These are phyloP conservation scores for Orcinus orca DNA, from an alignment of 2,113 vertebrate species.

Conservation along the genomic window DNA sequence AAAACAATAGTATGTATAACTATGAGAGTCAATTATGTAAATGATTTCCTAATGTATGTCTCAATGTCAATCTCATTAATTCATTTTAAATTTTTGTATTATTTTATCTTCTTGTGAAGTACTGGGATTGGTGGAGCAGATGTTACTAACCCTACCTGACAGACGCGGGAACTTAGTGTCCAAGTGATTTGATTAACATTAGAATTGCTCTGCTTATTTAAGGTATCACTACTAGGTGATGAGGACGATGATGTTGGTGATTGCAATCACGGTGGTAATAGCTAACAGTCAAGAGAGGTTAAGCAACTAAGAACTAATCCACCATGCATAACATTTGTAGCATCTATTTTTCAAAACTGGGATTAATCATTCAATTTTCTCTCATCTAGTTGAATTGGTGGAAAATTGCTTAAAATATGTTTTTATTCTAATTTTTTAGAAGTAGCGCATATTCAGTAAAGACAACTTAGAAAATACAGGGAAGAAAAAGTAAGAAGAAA, in stretches of 20 bases:
- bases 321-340: not conserved
- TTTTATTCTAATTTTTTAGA: not conserved
- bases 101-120: not conserved
- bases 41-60: not conserved
- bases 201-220: not conserved
- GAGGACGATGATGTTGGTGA: not conserved
- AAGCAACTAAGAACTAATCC: conserved; percentile 3
- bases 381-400: not conserved
- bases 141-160: not conserved
- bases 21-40: not conserved
- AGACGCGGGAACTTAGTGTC: not conserved
- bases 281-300: not conserved
- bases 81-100: not conserved
- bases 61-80: not conserved
- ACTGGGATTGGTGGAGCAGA: not conserved
- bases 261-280: not conserved
- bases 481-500: not conserved
- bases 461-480: not conserved
- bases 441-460: not conserved
- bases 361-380: not conserved
- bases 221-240: not conserved
- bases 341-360: not conserved
- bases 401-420: not conserved
- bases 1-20: not conserved
- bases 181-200: not conserved